These are phyloP conservation scores for Tragulus kanchil DNA, from an alignment of 2,113 vertebrate species.

Conservation along the genomic window DNA sequence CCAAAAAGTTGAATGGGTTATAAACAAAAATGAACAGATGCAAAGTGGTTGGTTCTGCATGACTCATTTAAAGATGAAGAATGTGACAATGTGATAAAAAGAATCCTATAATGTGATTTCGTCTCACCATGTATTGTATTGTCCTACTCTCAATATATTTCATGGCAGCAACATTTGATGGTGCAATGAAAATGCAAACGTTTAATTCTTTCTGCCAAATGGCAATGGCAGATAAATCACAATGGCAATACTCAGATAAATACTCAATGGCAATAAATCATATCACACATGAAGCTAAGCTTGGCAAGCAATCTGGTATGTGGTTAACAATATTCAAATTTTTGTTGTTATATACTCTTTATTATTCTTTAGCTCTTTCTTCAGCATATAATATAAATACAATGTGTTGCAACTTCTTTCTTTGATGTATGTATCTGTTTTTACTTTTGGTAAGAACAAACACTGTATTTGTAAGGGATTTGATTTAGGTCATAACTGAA, in stretches of 20 bases:
- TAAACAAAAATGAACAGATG: constrained; percentile 65
- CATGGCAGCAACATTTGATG: constrained; percentile 22
- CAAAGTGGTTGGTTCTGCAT: background rate
- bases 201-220: constrained; percentile 65
- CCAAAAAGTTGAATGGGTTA: constrained; percentile 46
- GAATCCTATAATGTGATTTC: background rate
- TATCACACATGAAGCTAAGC: constrained; percentile 12
- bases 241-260: background rate
- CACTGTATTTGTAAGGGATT: too few species aligned
- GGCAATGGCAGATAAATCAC: constrained; percentile 14
- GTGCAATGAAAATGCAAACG: constrained; percentile 64
- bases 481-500: too few species aligned
- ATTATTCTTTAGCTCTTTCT: background rate
- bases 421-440: background rate
- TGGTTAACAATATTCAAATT: background rate
- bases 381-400: background rate
- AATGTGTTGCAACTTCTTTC: background rate
- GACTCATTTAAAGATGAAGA: constrained; percentile 6
- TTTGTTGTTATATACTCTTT: background rate
- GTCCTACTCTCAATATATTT: constrained; percentile 45
- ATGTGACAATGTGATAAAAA: background rate
- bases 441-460: constrained; percentile 33
- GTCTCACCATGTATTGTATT: background rate
- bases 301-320: constrained; percentile 15
- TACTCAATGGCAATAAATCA: constrained; percentile 17